Percentiles rank a stretch among this genome's conserved stretches.
phyloP scores from a whole-genome alignment of 2,797 vertebrate genomes.

The Tinamus major region DNA sequence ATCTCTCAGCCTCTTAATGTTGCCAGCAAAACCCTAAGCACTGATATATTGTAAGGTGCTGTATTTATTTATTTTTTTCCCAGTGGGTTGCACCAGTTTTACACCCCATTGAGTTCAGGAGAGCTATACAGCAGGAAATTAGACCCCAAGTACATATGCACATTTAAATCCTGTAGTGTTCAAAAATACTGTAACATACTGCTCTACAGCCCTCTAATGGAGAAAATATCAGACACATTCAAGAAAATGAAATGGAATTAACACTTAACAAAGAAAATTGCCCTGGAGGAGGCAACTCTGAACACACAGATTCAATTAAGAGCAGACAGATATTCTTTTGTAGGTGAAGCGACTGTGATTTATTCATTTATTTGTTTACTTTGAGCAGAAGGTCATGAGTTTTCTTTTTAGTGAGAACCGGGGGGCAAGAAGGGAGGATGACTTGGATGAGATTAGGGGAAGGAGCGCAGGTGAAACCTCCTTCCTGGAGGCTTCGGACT shows the following conservation, averaged over 20 bases:
- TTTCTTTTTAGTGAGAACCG: background rate
- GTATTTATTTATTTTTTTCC: background rate
- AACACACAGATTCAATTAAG: background rate
- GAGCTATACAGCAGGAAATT: conserved; percentile 45
- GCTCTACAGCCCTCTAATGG: conserved; percentile 72
- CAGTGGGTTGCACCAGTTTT: conserved; percentile 12
- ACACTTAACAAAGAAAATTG: conserved; percentile 33
- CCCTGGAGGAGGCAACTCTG: background rate
- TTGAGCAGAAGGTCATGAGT: background rate
- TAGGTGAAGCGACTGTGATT: background rate
- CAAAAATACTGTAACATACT: conserved; percentile 34
- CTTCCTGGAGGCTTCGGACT: background rate
- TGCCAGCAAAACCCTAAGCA: conserved; percentile 45
- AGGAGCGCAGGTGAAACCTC: background rate
- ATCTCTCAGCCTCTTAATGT: background rate
- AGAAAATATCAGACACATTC: conserved; percentile 36
- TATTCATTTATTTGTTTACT: background rate
- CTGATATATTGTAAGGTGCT: background rate
- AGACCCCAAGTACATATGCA: conserved; percentile 39
- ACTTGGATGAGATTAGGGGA: background rate
- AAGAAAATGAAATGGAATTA: conserved; percentile 41
- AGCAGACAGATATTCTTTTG: background rate
- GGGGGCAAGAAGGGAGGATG: too few relatives aligned
- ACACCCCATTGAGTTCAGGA: conserved; percentile 46
- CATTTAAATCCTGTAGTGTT: background rate